Evolutionary conservation across 2,888 invertebrate genomes (phyloP), one percentile per base, ranked within the genome.

Genomic region (Drosophila lutescens): DNA sequence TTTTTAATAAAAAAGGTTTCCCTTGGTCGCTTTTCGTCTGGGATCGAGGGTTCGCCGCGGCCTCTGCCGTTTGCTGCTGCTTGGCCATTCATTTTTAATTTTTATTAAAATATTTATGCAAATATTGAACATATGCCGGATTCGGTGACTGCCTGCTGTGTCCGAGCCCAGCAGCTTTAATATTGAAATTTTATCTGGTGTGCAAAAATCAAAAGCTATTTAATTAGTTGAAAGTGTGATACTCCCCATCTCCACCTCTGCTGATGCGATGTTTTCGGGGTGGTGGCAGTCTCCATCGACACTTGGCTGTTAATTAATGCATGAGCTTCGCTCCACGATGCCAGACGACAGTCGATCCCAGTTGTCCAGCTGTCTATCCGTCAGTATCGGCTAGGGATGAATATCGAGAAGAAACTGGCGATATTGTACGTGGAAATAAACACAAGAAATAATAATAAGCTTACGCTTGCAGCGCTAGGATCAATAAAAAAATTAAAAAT

Each of bases 291-390:
- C 50, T 50, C 67, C 54, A 59, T 72, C 78, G 84, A 88, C 84
- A 85, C 88, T 85, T 86, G 88, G 80, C 83, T 85, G 86, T 88
- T 85, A 85, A 88, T 85, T 88, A 85, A 85, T 85, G 84, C 86
- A 85, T 88, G 84, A 80, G 83, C 72, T 79, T 71, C 57, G 80
- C 50, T 71, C 60, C 86, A 57, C 67, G 36, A 77, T 49, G 76
- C 75, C 78, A 70, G 72, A 56, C 71, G 68, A 72, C 56, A 71
- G 71, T 71, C 73, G 71, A 71, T 71, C 71, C 71, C 71, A 62
- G 72, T 57, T 79, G 56, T 53, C 67, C 84, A 60, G 62, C 55
- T 36, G 53, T 62, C 53, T 69, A 54, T 54, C 60, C 61, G 26
- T 49, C 54, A 53, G 38, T 32, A 46, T 46, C n/a, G n/a, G 56